Evolutionary conservation across 2,113 vertebrate genomes (phyloP), one percentile per base, ranked within the genome.

Genomic region (Nematolebias whitei): DNA sequence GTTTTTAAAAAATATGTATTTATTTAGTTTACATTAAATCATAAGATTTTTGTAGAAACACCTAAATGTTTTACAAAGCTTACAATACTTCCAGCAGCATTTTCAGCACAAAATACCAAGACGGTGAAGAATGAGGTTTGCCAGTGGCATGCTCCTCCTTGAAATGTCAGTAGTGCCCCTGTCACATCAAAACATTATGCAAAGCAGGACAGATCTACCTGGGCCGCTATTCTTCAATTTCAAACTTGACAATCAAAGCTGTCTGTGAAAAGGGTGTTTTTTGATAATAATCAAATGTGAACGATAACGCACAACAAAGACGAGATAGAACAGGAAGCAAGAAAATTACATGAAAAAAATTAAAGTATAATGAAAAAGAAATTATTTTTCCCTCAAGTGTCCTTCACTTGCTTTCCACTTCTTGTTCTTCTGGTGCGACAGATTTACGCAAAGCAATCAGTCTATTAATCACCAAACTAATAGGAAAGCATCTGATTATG

Each of bases 211-310:
- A 69, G 67, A 53, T 71, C 76, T 81, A 63, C 63, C 29, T 70
- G 66, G 68, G n/a, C n/a, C 54, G 70, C 64, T 61, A 39, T 14
- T 29, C 29, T 82, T 85, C 59, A 76, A 74, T 86, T 88, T 87
- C 76, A 88, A n/a, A 77, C 72, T 85, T 79, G 78, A 84, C 80
- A 66, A 84, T 84, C 70, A 84, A 88, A 82, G 70, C 32, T 61
- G 80, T 73, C 83, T 53, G 64, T 14, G 12, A 45, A 12, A 63
- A 77, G 71, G 67, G 29, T 68, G 61, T 74, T 89, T 85, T 87
- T 80, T 57, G 54, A 63, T 65, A 74, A 75, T 66, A 29, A n/a
- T 50, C 38, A 83, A 76, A 82, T 23, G 0, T 68, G 71, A 72
- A 71, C 78, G 63, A 78, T 45, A 58, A 81, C 38, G 71, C 40